phyloP scores from a whole-genome alignment of 2,113 vertebrate species.

The Lasiurus cinereus region DNA sequence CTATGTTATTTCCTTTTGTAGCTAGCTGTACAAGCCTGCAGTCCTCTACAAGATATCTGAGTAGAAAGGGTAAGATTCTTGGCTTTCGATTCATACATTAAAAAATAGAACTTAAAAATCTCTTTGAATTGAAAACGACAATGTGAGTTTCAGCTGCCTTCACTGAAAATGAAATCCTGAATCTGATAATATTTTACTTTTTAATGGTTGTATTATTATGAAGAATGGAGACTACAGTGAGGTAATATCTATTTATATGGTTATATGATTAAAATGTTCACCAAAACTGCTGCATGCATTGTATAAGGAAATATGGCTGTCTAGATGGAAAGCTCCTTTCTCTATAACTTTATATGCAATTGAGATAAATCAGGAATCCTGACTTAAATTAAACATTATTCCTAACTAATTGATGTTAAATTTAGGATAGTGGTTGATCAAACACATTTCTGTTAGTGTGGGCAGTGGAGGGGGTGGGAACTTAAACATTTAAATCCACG shows the following conservation, averaged over 20 bases:
- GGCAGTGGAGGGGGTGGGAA: not conserved
- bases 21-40: not conserved
- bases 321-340: constrained; percentile 61
- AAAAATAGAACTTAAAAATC: constrained; percentile 59
- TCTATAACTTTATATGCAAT: constrained; percentile 41
- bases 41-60: constrained; percentile 62
- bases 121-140: not conserved
- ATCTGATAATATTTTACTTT: constrained; percentile 40
- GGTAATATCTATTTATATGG: constrained; percentile 77
- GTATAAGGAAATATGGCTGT: constrained; percentile 62
- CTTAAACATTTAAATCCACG: constrained; percentile 57
- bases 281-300: not conserved
- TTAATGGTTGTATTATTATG: not conserved
- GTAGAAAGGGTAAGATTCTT: constrained; percentile 80
- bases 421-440: constrained; percentile 57
- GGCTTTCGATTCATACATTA: constrained; percentile 55
- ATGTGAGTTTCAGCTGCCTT: not conserved
- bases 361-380: constrained; percentile 58
- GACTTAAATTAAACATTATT: constrained; percentile 54
- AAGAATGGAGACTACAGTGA: constrained; percentile 72
- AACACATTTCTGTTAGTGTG: constrained; percentile 52
- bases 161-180: not conserved
- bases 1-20: constrained; percentile 79
- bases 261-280: not conserved
- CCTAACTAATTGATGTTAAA: constrained; percentile 49